Conservation (phyloP, 2,888 invertebrate species). For the Mythimna loreyi region DNA sequence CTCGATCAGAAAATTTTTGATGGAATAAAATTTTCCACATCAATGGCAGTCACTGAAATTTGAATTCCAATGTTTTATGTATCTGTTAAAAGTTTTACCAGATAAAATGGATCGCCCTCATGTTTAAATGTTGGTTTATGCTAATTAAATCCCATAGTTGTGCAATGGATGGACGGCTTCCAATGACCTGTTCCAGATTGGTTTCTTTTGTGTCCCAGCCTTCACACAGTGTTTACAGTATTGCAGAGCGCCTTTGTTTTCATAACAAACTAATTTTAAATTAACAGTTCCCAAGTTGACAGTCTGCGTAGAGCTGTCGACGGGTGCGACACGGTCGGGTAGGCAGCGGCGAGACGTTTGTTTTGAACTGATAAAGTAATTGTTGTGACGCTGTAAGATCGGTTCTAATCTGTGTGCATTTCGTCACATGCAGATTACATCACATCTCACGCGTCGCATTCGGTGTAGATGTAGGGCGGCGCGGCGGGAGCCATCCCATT, state of each 20-base stretch:
- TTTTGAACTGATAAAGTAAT: slow-evolving; percentile 55
- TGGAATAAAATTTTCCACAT: slow-evolving; percentile 23
- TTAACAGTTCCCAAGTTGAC: slow-evolving; percentile 44
- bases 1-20: slow-evolving; percentile 17
- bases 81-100: background rate
- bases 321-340: slow-evolving; percentile 13
- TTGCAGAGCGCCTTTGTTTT: slow-evolving; percentile 50
- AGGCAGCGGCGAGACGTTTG: slow-evolving; percentile 12
- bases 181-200: slow-evolving; percentile 53
- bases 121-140: slow-evolving; percentile 21
- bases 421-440: slow-evolving; percentile 87
- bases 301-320: slow-evolving; percentile 27
- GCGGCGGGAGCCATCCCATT: slow-evolving; percentile 88
- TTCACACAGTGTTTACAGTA: slow-evolving; percentile 38
- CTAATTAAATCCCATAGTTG: slow-evolving; percentile 45
- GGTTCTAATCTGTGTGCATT: slow-evolving; percentile 75
- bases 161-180: slow-evolving; percentile 49
- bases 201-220: slow-evolving; percentile 45
- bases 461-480: slow-evolving; percentile 84
- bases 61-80: slow-evolving; percentile 18
- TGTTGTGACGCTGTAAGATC: slow-evolving; percentile 77
- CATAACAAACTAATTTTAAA: slow-evolving; percentile 51
- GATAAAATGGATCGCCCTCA: background rate
- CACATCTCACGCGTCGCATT: slow-evolving; percentile 80
- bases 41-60: background rate